These are phyloP conservation scores for Forficula auricularia DNA, from an alignment of 1,140 invertebrate genomes.

Conservation along the genomic window DNA sequence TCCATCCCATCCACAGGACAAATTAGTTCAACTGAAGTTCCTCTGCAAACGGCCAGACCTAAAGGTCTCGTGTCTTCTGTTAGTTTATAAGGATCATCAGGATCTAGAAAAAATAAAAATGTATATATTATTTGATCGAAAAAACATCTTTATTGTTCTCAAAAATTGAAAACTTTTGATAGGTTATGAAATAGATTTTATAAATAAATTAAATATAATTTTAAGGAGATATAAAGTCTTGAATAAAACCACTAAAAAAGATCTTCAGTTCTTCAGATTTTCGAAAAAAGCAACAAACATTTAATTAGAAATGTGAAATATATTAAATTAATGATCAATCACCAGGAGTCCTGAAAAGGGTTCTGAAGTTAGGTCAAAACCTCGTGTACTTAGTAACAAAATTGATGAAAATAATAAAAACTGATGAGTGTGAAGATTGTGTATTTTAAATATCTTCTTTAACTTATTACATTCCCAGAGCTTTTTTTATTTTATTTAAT, in stretches of 20 bases:
- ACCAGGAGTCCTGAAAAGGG: no score
- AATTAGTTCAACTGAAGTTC: constrained; percentile 88
- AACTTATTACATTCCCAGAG: no score
- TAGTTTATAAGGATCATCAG: constrained; percentile 92
- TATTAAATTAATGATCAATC: no score
- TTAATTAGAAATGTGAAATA: no score
- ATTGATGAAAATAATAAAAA: no score
- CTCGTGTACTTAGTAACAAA: no score
- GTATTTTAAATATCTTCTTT: no score
- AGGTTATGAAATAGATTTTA: constrained; percentile 5
- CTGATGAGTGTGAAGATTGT: no score
- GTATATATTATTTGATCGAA: constrained; percentile 6
- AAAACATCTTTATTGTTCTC: not conserved
- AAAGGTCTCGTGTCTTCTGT: constrained; percentile 85
- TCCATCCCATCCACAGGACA: constrained; percentile 98
- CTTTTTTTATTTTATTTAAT: no score
- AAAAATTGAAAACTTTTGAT: constrained; percentile 1
- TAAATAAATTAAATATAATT: not conserved
- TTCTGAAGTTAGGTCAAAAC: no score
- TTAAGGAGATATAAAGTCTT: not conserved
- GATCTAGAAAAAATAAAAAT: constrained; percentile 42
- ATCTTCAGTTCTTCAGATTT: not conserved
- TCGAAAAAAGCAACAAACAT: no score
- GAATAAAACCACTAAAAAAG: no score
- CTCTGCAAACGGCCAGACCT: constrained; percentile 91